Base-by-base conservation (phyloP, 2,113 vertebrate species). In the Heterocephalus glaber region DNA sequence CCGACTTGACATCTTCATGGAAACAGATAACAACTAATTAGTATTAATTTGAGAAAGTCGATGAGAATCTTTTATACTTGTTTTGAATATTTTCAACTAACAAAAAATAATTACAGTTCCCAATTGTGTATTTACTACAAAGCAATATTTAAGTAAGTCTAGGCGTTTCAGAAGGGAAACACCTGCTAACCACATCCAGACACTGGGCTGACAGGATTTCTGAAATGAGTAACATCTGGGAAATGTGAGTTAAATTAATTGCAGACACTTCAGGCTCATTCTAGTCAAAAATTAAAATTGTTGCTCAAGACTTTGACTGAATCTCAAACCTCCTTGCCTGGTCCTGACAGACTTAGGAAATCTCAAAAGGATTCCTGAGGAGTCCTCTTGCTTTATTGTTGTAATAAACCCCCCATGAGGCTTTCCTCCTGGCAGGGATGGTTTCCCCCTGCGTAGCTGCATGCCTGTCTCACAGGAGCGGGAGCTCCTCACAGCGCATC, bases 91-190 rank as follows among this genome's bases (percentile, higher is more conserved):
- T 95, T 95, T 68, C 35, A 89, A 60, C 77, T 54, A n/a, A 52
- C 11, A 63, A 89, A 76, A 47, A 92, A 81, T 91, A 81, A 91
- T 89, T 11, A 49, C n/a, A 86, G 61, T 35, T 86, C 47, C 26
- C 89, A 89, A 79, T 28, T 47, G 19, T 12, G 17, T 80, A 47
- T 92, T 92, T 91, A 38, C 63, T 91, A 66, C 61, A 38, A 85
- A 88, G 28, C 63, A 74, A 86, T 54, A 56, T 88, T 89, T 76
- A 91, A 90, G 9, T 47, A 87, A 58, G 5, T 65, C 24, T 63
- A 84, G 19, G 22, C 19, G 38, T 56, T 90, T 83, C 28, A 83
- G 79, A 97, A 95, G 16, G 49, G 84, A 96, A 92, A 24, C 80
- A 58, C 24, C 44, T 66, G 33, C 83, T 79, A 95, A 72, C 74